These are phyloP conservation scores for Nymphalis urticae DNA, from an alignment of 2,888 invertebrate species.

Conservation along the genomic window DNA sequence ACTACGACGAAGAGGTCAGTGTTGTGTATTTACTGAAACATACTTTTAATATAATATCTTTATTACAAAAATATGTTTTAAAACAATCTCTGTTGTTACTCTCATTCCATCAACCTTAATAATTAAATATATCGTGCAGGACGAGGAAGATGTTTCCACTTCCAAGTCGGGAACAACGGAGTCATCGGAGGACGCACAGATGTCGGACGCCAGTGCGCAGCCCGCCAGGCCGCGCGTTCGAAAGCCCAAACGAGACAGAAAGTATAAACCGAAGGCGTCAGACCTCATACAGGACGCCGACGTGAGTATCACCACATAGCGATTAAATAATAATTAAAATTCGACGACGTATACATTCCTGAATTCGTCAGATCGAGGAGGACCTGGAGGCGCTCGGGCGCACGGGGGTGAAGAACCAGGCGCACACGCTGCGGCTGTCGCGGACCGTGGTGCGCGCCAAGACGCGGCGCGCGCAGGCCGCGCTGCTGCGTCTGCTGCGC, in stretches of 20 bases:
- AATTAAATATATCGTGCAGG: slow-evolving; percentile 38
- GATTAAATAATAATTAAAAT: too few species aligned
- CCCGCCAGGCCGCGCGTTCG: slow-evolving; percentile 44
- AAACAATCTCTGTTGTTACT: background rate
- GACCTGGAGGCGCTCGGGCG: slow-evolving; percentile 90
- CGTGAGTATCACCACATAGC: slow-evolving; percentile 53
- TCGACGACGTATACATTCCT: background rate
- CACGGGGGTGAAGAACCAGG: slow-evolving; percentile 92
- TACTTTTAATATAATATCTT: background rate
- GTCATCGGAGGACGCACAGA: slow-evolving; percentile 51
- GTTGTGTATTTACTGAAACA: background rate
- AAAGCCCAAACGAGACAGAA: slow-evolving; percentile 67
- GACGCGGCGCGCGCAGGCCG: slow-evolving; percentile 87
- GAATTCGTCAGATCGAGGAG: slow-evolving; percentile 86
- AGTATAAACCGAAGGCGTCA: slow-evolving; percentile 66
- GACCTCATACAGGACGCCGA: slow-evolving; percentile 75
- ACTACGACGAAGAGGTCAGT: slow-evolving; percentile 77
- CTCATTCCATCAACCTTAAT: background rate
- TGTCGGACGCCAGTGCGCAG: slow-evolving; percentile 44
- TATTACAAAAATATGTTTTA: background rate
- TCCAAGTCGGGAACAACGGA: slow-evolving; percentile 59
- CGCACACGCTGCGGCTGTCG: slow-evolving; percentile 93
- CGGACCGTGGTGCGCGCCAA: slow-evolving; percentile 96
- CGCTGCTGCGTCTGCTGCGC: slow-evolving; percentile 89
- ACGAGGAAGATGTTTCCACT: slow-evolving; percentile 72